A percentile compares a stretch with the other conserved stretches of the same genome.
phyloP scores from a whole-genome alignment of 2,888 invertebrate genomes.

The Spodoptera exigua region DNA sequence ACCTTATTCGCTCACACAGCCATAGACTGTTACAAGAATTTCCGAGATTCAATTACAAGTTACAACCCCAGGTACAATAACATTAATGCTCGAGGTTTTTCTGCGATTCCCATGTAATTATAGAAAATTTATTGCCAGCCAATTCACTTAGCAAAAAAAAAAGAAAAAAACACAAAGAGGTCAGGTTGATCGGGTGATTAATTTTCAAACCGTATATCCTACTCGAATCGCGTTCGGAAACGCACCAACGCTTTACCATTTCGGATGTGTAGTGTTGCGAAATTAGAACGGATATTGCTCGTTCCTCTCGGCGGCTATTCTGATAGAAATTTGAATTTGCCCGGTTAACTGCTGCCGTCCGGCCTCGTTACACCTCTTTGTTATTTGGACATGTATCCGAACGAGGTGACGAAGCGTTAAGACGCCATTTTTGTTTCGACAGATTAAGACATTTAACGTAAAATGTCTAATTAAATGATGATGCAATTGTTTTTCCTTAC shows the following conservation, averaged over 20 bases:
- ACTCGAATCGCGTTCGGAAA: constrained; percentile 69
- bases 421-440: constrained; percentile 60
- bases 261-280: constrained; percentile 81
- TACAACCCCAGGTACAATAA: constrained; percentile 3
- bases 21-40: not conserved
- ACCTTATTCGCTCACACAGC: too few species aligned
- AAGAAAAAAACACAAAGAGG: constrained; percentile 33
- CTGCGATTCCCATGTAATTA: constrained; percentile 13
- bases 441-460: constrained; percentile 46
- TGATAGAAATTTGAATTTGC: constrained; percentile 88
- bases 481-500: constrained; percentile 22
- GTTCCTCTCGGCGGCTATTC: constrained; percentile 85
- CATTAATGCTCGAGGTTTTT: constrained; percentile 1
- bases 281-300: constrained; percentile 88
- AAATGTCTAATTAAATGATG: constrained; percentile 50
- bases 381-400: constrained; percentile 74
- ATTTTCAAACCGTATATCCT: constrained; percentile 60
- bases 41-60: constrained; percentile 5
- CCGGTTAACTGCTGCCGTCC: constrained; percentile 87
- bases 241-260: constrained; percentile 80
- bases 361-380: constrained; percentile 78
- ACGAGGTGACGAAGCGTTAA: constrained; percentile 62
- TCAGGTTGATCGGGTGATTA: constrained; percentile 50
- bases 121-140: constrained; percentile 5
- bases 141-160: constrained; percentile 6